A percentile compares a stretch with the other conserved stretches of the same genome.
These are phyloP conservation scores for Drosophila navojoa DNA, from an alignment of 1,140 invertebrate species.

Conservation along the genomic window DNA sequence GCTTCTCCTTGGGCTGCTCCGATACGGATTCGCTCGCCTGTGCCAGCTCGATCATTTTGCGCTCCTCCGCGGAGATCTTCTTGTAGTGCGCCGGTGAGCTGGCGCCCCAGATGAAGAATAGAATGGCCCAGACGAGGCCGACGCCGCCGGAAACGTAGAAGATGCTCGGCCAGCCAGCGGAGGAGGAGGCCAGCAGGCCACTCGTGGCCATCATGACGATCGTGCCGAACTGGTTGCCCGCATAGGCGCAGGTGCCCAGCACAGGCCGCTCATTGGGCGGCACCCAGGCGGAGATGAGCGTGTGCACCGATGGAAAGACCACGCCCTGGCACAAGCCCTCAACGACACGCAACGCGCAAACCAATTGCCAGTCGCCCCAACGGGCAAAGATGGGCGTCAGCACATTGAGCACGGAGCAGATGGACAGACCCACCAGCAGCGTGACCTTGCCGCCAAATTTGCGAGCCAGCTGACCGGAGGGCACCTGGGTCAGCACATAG, in stretches of 20 bases:
- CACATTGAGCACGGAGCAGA: constrained; percentile 84
- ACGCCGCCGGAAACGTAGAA: constrained; percentile 91
- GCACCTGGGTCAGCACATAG: constrained; percentile 86
- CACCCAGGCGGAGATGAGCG: constrained; percentile 91
- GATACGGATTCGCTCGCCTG: constrained; percentile 39
- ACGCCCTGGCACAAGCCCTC: constrained; percentile 92
- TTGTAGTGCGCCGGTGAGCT: constrained; percentile 87
- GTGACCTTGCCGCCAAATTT: constrained; percentile 87
- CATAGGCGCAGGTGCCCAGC: constrained; percentile 86
- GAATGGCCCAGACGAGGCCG: constrained; percentile 86
- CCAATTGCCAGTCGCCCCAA: constrained; percentile 86
- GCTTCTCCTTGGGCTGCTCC: constrained; percentile 44
- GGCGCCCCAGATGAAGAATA: constrained; percentile 87
- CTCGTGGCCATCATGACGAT: constrained; percentile 88
- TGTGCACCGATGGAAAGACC: constrained; percentile 91
- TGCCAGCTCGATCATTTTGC: constrained; percentile 86
- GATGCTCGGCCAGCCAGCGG: constrained; percentile 90
- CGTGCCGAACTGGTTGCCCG: constrained; percentile 89
- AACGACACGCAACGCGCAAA: constrained; percentile 87
- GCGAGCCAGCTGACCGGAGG: constrained; percentile 88
- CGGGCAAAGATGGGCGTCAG: constrained; percentile 81
- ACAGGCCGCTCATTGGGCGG: constrained; percentile 86
- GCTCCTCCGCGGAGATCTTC: constrained; percentile 86
- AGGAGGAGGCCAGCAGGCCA: constrained; percentile 87
- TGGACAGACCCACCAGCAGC: constrained; percentile 85